These are phyloP conservation scores for Anolis sagrei DNA, from an alignment of 2,113 vertebrate genomes.

Conservation along the genomic window DNA sequence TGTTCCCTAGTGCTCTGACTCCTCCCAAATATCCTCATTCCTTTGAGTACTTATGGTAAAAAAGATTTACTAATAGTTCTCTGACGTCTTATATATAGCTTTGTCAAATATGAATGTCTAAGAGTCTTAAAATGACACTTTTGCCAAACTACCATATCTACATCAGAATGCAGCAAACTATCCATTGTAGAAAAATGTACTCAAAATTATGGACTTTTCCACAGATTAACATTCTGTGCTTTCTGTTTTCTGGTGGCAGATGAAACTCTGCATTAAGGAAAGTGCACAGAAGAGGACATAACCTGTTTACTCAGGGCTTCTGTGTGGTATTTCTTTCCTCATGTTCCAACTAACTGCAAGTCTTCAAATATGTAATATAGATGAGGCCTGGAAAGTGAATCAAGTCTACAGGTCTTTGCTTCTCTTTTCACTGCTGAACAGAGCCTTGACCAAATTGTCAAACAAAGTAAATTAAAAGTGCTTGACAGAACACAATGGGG, in stretches of 20 bases:
- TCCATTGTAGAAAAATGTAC: background rate
- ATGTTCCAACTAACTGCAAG: background rate
- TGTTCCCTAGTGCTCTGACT: background rate
- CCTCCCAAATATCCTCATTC: too few species aligned
- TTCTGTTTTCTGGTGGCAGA: too few species aligned
- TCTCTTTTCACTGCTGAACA: conserved; percentile 69
- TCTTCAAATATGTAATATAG: background rate
- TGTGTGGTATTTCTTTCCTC: background rate
- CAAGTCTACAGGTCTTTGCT: conserved; percentile 38
- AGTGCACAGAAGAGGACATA: background rate
- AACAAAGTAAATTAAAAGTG: conserved; percentile 30
- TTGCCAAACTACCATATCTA: background rate
- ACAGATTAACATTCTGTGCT: background rate
- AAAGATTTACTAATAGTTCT: background rate
- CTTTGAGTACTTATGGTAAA: background rate
- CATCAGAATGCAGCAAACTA: background rate
- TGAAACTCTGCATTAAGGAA: background rate
- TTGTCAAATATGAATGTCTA: background rate
- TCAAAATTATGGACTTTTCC: background rate
- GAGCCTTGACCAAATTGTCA: conserved; percentile 64
- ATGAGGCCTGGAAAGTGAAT: background rate
- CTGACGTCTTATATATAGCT: background rate
- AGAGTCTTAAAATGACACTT: background rate
- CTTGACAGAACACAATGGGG: conserved; percentile 34
- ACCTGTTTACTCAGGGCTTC: background rate